Evolutionary conservation across 2,113 vertebrate genomes (phyloP), one percentile per base, ranked within the genome.

Genomic region (Cairina moschata): DNA sequence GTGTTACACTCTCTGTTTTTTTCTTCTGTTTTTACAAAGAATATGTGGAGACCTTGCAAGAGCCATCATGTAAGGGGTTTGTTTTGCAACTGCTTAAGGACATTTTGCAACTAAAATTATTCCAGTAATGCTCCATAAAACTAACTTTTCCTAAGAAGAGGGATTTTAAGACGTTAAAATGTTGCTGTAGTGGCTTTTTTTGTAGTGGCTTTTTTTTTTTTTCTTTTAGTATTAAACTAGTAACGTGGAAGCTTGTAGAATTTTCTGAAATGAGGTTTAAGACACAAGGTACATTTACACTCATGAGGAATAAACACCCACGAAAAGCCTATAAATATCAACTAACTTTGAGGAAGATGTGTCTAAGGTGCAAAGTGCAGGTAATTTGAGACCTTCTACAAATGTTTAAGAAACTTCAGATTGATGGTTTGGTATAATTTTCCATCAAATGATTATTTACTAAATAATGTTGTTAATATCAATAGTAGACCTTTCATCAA

Each of bases 291-390:
- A 54, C 62, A 79, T 73, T 56, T 48, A 32, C 13, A n/a, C 38
- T 85, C 9, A 12, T 20, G 42, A 90, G 14, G 75, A 80, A 82
- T 8, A 15, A 86, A 63, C 56, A 66, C 10, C 22, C 46, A 3
- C 28, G 40, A 68, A 83, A 79, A 78, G 22, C 7, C 4, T 65
- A 69, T 72, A 63, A 48, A 38, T 63, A 31, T 0, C 21, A 54
- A 0, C 76, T 83, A 54, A 0, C 76, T 83, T 17, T 11, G 55
- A 83, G 32, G 60, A 87, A 66, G 26, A 44, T 40, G 4, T 1
- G 0, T 68, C 48, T 76, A 32, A 72, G 32, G 22, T 72, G 15
- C 1, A 2, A 84, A 86, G 15, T 65, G 38, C 23, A 81, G 48
- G 23, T 38, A 59, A 31, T 58, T n/a, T 36, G 32, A 79, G 14